Conservation (phyloP, 1,140 invertebrate genomes). For the Lysiphlebus fabarum region DNA sequence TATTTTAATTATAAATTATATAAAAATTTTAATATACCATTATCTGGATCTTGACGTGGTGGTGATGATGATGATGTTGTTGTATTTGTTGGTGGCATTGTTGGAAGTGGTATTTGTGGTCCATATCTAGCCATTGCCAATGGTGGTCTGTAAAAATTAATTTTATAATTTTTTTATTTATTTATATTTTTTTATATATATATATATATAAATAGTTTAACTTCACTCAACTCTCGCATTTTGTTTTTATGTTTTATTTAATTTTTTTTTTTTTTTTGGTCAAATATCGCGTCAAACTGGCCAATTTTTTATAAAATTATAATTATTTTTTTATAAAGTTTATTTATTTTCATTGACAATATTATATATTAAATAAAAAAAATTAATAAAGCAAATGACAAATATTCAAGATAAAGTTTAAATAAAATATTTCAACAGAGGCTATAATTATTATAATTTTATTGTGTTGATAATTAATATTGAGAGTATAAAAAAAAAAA, state of each 20-base stretch:
- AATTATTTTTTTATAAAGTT: background rate
- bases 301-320: background rate
- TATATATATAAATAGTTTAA: slow-evolving; percentile 12
- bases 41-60: slow-evolving; percentile 55
- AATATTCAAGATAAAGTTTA: too few species aligned
- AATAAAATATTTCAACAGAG: background rate
- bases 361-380: background rate
- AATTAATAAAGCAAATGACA: slow-evolving; percentile 10
- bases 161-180: background rate
- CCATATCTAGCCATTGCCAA: slow-evolving; percentile 57
- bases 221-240: slow-evolving; percentile 19
- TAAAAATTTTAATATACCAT: slow-evolving; percentile 41
- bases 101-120: slow-evolving; percentile 45
- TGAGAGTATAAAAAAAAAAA: slow-evolving; percentile 6
- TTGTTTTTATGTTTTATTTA: too few species aligned
- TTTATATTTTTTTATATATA: background rate
- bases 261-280: slow-evolving; percentile 32
- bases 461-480: too few species aligned
- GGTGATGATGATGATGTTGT: slow-evolving; percentile 52
- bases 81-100: slow-evolving; percentile 51
- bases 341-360: too few species aligned
- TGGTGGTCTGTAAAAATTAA: slow-evolving; percentile 52
- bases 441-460: background rate
- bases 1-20: background rate
- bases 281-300: slow-evolving; percentile 28